phyloP scores from a whole-genome alignment of 2,888 invertebrate species.

The Synergus umbraculus region DNA sequence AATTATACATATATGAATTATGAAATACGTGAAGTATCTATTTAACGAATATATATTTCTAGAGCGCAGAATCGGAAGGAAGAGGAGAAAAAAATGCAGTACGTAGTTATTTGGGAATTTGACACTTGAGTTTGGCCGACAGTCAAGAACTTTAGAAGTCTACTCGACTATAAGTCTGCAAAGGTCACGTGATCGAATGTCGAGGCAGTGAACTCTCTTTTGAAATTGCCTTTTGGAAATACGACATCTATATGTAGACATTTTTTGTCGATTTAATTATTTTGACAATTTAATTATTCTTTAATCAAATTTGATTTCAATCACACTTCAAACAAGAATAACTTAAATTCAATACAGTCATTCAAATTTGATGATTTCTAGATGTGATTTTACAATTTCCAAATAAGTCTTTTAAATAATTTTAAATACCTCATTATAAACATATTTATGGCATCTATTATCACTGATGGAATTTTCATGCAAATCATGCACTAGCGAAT shows the following conservation, averaged over 20 bases:
- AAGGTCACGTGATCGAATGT: constrained; percentile 24
- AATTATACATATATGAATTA: neutral
- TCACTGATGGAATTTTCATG: neutral
- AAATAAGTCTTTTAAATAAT: no score
- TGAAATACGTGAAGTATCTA: neutral
- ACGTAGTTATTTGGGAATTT: neutral
- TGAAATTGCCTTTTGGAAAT: neutral
- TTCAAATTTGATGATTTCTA: neutral
- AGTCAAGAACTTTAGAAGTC: neutral
- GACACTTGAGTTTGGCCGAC: constrained; percentile 22
- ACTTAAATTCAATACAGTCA: neutral
- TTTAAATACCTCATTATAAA: neutral
- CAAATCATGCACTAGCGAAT: neutral
- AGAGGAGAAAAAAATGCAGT: neutral
- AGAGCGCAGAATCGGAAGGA: neutral
- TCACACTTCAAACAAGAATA: neutral
- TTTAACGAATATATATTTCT: neutral
- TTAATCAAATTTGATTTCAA: neutral
- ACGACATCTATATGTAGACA: neutral
- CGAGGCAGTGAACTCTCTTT: constrained; percentile 36
- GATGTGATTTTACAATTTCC: neutral
- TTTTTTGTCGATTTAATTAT: no score
- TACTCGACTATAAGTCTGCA: constrained; percentile 4
- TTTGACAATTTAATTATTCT: neutral
- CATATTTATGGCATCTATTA: neutral